Conservation (phyloP, 2,888 invertebrate genomes). For the Gymnocheta viridis region DNA sequence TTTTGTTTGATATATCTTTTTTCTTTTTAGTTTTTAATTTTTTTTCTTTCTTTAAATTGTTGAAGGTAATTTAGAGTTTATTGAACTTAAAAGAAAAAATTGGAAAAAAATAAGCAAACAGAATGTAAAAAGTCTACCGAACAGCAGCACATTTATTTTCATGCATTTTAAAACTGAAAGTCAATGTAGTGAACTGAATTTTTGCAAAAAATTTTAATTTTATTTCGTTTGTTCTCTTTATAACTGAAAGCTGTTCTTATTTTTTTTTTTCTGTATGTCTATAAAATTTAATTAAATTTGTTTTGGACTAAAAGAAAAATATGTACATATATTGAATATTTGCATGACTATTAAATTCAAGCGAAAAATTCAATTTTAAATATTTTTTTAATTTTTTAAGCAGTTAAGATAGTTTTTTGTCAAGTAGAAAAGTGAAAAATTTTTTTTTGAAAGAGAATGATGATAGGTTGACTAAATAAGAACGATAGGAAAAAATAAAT, state of each 20-base stretch:
- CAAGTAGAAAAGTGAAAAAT: too few species aligned
- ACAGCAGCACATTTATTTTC: slow-evolving; percentile 6
- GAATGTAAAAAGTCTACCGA: slow-evolving; percentile 15
- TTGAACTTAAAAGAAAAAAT: slow-evolving; percentile 52
- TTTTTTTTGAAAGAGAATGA: too few species aligned
- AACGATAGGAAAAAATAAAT: too few species aligned
- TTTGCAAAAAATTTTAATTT: slow-evolving; percentile 17
- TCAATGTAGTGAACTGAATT: slow-evolving; percentile 48
- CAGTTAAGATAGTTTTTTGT: too few species aligned
- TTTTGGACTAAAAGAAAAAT: background rate
- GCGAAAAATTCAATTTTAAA: background rate
- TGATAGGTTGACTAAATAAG: too few species aligned
- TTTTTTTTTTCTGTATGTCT: background rate
- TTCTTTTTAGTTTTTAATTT: background rate
- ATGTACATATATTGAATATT: too few species aligned
- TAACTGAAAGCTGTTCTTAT: background rate
- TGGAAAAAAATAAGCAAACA: slow-evolving; percentile 9
- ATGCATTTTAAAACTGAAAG: slow-evolving; percentile 38
- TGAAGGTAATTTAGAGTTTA: slow-evolving; percentile 56
- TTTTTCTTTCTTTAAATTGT: slow-evolving; percentile 32
- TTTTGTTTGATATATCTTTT: slow-evolving; percentile 18
- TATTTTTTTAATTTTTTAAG: too few species aligned
- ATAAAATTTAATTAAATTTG: background rate
- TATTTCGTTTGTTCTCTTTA: background rate
- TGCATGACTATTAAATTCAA: background rate